Conservation (phyloP, 2,888 invertebrate species). For the Apeira syringaria region DNA sequence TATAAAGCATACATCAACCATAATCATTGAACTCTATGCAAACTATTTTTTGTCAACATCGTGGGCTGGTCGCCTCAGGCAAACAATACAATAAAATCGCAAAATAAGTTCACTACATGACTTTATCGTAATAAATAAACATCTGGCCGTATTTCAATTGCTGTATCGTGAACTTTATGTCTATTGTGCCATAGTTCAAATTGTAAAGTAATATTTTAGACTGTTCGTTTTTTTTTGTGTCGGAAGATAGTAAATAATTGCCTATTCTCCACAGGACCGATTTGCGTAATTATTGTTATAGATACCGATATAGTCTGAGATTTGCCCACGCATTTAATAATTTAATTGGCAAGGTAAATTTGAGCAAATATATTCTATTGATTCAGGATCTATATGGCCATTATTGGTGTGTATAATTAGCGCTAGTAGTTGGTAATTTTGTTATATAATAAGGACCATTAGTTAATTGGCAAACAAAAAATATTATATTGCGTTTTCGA, state of each 20-base stretch:
- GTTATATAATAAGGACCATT: neutral
- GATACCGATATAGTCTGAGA: conserved; percentile 11
- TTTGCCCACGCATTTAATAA: conserved; percentile 17
- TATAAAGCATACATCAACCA: conserved; percentile 1
- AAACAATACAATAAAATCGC: too few relatives aligned
- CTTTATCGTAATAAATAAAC: conserved; percentile 1
- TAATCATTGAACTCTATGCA: conserved; percentile 26
- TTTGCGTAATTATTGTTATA: conserved; percentile 27
- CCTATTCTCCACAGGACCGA: conserved; percentile 17
- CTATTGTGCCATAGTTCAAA: too few relatives aligned
- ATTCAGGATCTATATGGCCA: neutral
- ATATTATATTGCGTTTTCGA: too few relatives aligned
- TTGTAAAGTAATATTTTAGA: too few relatives aligned
- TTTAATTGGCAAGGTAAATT: conserved; percentile 2
- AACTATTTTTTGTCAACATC: conserved; percentile 18
- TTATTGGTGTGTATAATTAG: neutral
- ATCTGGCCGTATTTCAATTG: neutral
- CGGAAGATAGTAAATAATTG: conserved; percentile 23
- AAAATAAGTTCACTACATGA: neutral
- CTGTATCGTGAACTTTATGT: too few relatives aligned
- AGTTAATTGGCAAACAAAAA: too few relatives aligned
- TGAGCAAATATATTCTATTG: neutral
- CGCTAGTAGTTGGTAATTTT: neutral
- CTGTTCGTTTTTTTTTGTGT: conserved; percentile 24
- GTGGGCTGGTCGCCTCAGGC: conserved; percentile 4